Percentiles rank a stretch among this genome's conserved stretches.
These are phyloP conservation scores for Labroides dimidiatus DNA, from an alignment of 2,797 vertebrate species.

Conservation along the genomic window DNA sequence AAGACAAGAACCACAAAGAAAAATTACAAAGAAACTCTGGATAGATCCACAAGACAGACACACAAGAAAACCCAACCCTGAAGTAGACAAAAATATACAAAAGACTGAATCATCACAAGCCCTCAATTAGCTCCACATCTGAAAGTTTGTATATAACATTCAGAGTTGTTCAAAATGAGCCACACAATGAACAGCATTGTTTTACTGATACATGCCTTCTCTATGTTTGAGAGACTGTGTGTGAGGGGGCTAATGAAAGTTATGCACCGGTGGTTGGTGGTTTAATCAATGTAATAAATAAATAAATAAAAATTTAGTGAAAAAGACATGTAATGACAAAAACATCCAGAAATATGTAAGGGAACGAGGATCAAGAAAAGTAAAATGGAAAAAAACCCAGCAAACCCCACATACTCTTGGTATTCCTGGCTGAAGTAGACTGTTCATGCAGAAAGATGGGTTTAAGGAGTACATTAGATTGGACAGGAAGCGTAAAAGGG, in stretches of 20 bases:
- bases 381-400: background rate
- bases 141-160: too few species aligned
- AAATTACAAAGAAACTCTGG: too few species aligned
- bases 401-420: background rate
- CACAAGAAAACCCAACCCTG: too few species aligned
- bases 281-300: background rate
- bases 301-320: background rate
- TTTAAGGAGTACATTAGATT: conserved; percentile 12
- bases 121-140: too few species aligned
- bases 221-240: background rate
- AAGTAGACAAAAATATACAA: too few species aligned
- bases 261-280: too few species aligned
- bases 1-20: too few species aligned
- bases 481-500: conserved; percentile 16
- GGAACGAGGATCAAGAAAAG: too few species aligned
- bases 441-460: conserved; percentile 4
- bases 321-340: background rate
- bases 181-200: background rate
- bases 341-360: background rate
- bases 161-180: background rate
- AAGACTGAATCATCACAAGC: too few species aligned
- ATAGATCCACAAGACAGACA: too few species aligned
- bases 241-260: background rate
- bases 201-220: background rate
- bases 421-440: background rate